Base-by-base conservation (phyloP, 2,113 vertebrate species). In the Spermophilus dauricus region DNA sequence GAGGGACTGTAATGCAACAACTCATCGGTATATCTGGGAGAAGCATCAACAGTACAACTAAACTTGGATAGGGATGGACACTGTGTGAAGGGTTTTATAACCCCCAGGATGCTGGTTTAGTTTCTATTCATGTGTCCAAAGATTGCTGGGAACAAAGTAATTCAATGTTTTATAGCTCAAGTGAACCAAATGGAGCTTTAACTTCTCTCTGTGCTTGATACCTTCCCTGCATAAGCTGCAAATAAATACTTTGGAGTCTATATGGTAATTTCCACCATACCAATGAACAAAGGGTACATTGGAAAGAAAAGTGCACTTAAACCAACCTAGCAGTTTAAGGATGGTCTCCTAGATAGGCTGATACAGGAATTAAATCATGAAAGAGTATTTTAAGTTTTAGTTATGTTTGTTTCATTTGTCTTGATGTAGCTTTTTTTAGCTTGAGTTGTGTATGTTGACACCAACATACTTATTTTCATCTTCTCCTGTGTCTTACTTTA, bases 111-210 rank as follows among this genome's bases (percentile, higher is more conserved):
- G 37, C 86, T 85, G 76, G 78, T 77, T 93, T 89, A 48, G 45
- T 96, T 97, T 96, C 84, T 82, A 90, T 87, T 69, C 84, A 69
- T 84, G 67, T 63, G 17, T 83, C 67, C 87, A 78, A 20, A 97
- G 87, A 82, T 96, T 39, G 20, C 76, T 48, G 22, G 84, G 53
- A 30, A 86, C 56, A 39, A 16, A 42, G 37, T 42, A 96, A 96
- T 86, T 94, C 94, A 73, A 20, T 88, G 89, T 73, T 98, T 97
- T 84, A 78, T 90, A 94, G 72, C 77, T 88, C 58, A 95, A 78
- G 96, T 80, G 81, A 97, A 92, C 86, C 87, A 90, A 85, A 90
- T 30, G 61, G 53, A 95, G 22, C 48, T 48, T 75, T 81, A 84
- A 92, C 72, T 65, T 97, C 78, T 53, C 70, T 85, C 65, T 58